Conservation (phyloP, 2,888 invertebrate genomes). For the Dinocampus coccinellae region DNA sequence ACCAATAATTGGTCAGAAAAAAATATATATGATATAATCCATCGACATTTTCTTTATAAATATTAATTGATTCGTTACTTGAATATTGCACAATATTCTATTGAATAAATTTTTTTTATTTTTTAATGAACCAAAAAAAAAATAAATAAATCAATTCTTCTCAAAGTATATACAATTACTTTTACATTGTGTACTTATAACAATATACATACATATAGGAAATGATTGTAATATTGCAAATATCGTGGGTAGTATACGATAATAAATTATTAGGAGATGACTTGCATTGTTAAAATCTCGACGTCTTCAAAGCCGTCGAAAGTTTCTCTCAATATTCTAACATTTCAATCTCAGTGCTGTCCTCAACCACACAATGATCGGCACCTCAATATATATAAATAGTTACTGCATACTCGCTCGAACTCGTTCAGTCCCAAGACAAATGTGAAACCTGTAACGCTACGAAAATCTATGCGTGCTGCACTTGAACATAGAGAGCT, state of each 20-base stretch:
- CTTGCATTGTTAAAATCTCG: neutral
- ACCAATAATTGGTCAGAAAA: no score
- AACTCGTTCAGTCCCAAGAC: constrained; percentile 23
- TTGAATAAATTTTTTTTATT: no score
- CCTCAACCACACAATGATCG: constrained; percentile 3
- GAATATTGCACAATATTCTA: no score
- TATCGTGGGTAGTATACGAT: neutral
- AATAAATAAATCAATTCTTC: no score
- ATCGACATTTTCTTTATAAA: no score
- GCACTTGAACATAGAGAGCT: neutral
- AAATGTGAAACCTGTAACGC: constrained; percentile 40
- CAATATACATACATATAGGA: no score
- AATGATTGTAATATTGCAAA: neutral
- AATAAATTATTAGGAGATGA: neutral
- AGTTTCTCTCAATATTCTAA: constrained; percentile 32
- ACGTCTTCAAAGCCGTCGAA: neutral
- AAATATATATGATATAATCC: no score
- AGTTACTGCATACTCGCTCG: neutral
- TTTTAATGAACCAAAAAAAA: no score
- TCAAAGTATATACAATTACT: no score
- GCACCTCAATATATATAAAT: neutral
- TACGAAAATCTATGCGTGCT: constrained; percentile 37
- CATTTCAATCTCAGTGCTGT: constrained; percentile 34
- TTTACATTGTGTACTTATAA: no score
- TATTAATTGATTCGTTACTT: no score